Evolutionary conservation across 2,113 vertebrate species (phyloP), one percentile per base, ranked within the genome.

Genomic region (Parotia lawesii): DNA sequence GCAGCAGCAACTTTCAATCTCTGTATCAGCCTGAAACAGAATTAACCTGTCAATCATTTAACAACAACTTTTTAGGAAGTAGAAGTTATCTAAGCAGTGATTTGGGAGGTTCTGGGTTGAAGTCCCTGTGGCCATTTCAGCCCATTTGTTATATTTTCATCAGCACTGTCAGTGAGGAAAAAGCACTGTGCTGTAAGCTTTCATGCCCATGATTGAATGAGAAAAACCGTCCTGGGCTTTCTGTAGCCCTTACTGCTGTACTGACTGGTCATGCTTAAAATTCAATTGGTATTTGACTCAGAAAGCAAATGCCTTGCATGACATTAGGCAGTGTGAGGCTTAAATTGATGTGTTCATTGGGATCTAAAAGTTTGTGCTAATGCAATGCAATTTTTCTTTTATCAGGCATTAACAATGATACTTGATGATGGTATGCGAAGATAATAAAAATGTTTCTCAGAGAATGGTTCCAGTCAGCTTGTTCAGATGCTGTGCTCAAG

Each of bases 141-240:
- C 31, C 64, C 95, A 48, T 97, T 94, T 97, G 90, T 94, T 98
- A 65, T 92, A 91, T 97, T 97, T 97, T 96, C 87, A 96, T 97
- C 90, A 82, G 47, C 45, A 35, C 45, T 96, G 89, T 97, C 96
- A 88, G 92, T n/a, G 66, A 95, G 84, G 94, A 74, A 94, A 96
- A 97, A 92, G 58, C 81, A 88, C 80, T 94, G 81, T 96, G 89
- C 79, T 95, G 47, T 95, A 95, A 95, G 91, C 96, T 93, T 94
- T 92, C 53, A 56, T 89, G 62, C 40, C 92, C 27, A 15, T 96
- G 95, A 95, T 61, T 93, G 83, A 90, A 95, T 89, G 35, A 89
- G 78, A 89, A 96, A 97, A 94, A 90, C 58, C 1, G 0, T 94
- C 89, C 85, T 90, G 89, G 76, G 88, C 82, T 96, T 97, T 94